Conservation (phyloP, 2,888 invertebrate genomes). For the Rhopalosiphum nymphaeae region DNA sequence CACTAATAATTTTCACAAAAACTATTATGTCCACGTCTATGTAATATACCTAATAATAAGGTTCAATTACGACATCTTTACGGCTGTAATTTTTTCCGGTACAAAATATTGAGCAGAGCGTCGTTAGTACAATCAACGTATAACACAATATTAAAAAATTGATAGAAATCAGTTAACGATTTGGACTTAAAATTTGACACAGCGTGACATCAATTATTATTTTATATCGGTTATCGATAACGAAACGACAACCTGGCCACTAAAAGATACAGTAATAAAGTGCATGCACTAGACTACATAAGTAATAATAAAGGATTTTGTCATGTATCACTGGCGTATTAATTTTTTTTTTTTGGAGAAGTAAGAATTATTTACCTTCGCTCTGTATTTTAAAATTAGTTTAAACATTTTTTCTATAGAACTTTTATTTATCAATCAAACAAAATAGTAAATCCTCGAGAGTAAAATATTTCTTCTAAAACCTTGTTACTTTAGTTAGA, state of each 20-base stretch:
- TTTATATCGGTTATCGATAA: not conserved
- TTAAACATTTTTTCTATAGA: not conserved
- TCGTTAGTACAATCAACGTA: not conserved
- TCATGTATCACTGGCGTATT: not conserved
- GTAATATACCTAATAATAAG: not conserved
- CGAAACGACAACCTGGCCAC: not conserved
- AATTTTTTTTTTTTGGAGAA: not conserved
- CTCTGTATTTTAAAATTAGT: not conserved
- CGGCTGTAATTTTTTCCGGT: not conserved
- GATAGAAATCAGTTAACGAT: not conserved
- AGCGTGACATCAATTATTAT: not conserved
- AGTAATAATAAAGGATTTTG: not conserved
- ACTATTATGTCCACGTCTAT: not conserved
- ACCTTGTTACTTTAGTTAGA: not conserved
- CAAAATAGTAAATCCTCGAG: slow-evolving; percentile 1
- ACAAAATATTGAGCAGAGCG: not conserved
- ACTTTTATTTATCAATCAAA: not conserved
- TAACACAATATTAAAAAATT: not conserved
- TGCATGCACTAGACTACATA: not conserved
- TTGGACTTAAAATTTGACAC: not conserved
- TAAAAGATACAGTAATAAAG: not conserved
- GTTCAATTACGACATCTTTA: not conserved
- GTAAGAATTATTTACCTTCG: not conserved
- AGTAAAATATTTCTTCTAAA: not conserved
- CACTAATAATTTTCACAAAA: not conserved